A percentile compares a stretch with the other conserved stretches of the same genome.
Evolutionary conservation across 2,888 invertebrate species (phyloP).

Genomic region (Drosophila paracracens): DNA sequence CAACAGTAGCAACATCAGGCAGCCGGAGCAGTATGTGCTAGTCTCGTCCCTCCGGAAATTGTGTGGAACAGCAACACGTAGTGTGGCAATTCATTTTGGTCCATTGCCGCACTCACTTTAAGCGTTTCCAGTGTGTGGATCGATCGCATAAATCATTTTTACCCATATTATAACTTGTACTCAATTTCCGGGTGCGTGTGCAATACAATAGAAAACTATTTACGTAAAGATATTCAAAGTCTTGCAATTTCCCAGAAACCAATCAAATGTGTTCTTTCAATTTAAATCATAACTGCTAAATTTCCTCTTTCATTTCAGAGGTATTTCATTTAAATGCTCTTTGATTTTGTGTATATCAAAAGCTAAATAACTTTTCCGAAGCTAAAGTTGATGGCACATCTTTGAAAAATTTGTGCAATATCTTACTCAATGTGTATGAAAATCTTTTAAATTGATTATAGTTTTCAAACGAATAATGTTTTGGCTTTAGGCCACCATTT

Average conservation of each 20-base stretch:
- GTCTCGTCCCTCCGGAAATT: constrained; percentile 67
- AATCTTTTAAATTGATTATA: neutral
- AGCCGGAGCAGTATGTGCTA: constrained; percentile 22
- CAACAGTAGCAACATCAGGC: neutral
- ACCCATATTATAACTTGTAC: constrained; percentile 43
- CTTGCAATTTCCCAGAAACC: constrained; percentile 12
- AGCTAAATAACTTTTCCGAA: neutral
- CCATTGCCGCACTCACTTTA: constrained; percentile 14
- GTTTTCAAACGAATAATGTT: neutral
- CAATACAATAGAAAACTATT: constrained; percentile 44
- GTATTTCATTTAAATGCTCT: neutral
- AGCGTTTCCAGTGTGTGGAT: constrained; percentile 53
- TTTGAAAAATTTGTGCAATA: neutral
- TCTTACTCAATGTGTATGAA: neutral
- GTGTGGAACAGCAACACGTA: constrained; percentile 78
- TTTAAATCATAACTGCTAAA: neutral
- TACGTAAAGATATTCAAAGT: constrained; percentile 27
- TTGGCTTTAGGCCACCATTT: neutral
- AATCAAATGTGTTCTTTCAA: constrained; percentile 20
- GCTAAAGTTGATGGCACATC: neutral
- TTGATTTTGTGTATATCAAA: neutral
- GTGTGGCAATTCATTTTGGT: constrained; percentile 68
- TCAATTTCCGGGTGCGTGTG: constrained; percentile 47
- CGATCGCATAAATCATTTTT: constrained; percentile 68
- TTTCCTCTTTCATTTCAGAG: neutral